Evolutionary conservation across 2,888 invertebrate genomes (phyloP).

Genomic region (Allygus modestus): DNA sequence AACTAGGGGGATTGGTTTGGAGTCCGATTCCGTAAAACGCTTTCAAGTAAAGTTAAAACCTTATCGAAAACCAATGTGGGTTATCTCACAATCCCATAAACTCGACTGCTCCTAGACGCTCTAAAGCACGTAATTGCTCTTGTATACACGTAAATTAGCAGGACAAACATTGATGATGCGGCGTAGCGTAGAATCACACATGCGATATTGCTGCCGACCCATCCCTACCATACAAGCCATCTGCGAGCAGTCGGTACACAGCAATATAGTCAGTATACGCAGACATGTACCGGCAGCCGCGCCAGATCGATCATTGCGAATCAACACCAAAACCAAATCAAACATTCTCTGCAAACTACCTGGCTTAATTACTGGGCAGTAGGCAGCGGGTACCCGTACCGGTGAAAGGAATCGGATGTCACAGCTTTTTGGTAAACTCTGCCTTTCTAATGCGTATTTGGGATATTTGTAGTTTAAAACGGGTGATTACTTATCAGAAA

Average conservation of each 20-base stretch:
- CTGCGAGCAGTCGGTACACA: background rate
- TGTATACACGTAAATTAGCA: background rate
- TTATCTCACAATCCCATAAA: too few species aligned
- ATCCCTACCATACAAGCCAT: too few species aligned
- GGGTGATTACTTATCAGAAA: too few species aligned
- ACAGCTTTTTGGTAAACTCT: background rate
- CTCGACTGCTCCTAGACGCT: too few species aligned
- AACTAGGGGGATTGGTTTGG: too few species aligned
- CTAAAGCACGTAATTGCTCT: background rate
- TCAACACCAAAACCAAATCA: slow-evolving; percentile 38
- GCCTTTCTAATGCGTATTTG: too few species aligned
- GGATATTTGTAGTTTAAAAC: too few species aligned
- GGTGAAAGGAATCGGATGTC: background rate
- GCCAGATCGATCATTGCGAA: slow-evolving; percentile 8
- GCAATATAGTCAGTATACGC: slow-evolving; percentile 19
- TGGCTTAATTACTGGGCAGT: background rate
- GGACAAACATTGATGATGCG: background rate
- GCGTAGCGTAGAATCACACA: too few species aligned
- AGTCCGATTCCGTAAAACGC: too few species aligned
- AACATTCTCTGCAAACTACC: slow-evolving; percentile 17
- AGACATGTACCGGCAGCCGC: background rate
- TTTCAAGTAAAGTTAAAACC: too few species aligned
- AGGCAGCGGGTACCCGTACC: too few species aligned
- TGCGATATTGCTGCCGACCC: background rate
- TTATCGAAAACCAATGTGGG: too few species aligned